A percentile compares a stretch with the other conserved stretches of the same genome.
Evolutionary conservation across 1,140 invertebrate genomes (phyloP).

Genomic region (Drosophila pachea): DNA sequence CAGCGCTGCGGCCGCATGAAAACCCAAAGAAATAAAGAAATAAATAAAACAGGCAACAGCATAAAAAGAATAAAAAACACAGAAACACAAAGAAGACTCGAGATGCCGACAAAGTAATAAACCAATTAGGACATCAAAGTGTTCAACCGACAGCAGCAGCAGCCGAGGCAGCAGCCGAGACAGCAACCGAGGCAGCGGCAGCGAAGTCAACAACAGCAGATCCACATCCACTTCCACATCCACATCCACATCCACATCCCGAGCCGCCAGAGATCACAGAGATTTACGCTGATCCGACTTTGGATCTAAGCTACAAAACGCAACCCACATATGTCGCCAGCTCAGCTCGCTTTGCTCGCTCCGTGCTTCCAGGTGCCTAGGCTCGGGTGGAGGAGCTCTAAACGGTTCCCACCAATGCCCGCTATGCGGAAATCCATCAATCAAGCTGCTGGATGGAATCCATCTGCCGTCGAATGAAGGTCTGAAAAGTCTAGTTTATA

Average conservation of each 20-base stretch:
- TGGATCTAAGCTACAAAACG: constrained; percentile 70
- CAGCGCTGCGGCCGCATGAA: constrained; percentile 57
- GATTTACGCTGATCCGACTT: constrained; percentile 74
- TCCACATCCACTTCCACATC: constrained; percentile 14
- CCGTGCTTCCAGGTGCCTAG: not conserved
- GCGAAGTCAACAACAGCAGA: constrained; percentile 12
- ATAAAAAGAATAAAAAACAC: constrained; percentile 49
- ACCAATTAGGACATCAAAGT: constrained; percentile 77
- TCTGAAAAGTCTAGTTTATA: no score
- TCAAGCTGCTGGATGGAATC: no score
- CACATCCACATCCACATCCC: not conserved
- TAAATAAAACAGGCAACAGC: constrained; percentile 75
- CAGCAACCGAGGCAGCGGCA: constrained; percentile 13
- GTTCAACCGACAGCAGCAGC: constrained; percentile 73
- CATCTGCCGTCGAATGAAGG: no score
- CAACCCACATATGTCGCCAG: constrained; percentile 72
- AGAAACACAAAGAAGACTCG: constrained; percentile 61
- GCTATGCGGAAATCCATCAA: constrained; percentile 19
- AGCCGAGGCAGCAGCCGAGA: constrained; percentile 22
- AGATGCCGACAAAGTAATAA: constrained; percentile 77
- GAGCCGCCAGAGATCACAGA: constrained; percentile 57
- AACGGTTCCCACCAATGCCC: constrained; percentile 9
- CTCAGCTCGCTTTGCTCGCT: constrained; percentile 12
- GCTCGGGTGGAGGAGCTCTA: constrained; percentile 5
- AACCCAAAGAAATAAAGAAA: constrained; percentile 73